A percentile compares a stretch with the other conserved stretches of the same genome.
phyloP scores from a whole-genome alignment of 92 coral and sea anemone species.

The Galaxea fascicularis region DNA sequence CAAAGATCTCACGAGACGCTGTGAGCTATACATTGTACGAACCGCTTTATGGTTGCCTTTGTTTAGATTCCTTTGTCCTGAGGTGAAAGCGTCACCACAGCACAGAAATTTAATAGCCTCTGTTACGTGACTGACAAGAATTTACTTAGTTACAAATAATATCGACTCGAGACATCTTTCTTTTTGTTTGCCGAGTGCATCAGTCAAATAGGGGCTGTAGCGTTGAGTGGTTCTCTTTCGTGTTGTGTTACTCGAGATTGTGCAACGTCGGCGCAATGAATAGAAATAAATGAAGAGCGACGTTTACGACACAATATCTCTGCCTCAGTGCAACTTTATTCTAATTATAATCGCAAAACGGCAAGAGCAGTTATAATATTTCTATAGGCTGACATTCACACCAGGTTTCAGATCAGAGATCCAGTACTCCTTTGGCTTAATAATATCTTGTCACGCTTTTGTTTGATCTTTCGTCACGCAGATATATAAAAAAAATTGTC shows the following conservation, averaged over 20 bases:
- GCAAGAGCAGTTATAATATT: slow-evolving; percentile 3
- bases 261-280: slow-evolving; percentile 18
- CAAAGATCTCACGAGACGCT: slow-evolving; percentile 51
- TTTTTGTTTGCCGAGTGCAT: background rate
- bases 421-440: background rate
- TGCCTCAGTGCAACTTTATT: background rate
- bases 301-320: background rate
- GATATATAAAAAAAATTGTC: background rate
- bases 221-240: background rate
- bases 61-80: slow-evolving; percentile 23
- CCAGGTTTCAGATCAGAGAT: background rate
- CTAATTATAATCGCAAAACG: background rate
- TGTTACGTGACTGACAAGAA: slow-evolving; percentile 38
- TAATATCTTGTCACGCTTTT: slow-evolving; percentile 25
- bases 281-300: background rate
- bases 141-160: background rate
- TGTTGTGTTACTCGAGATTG: slow-evolving; percentile 39
- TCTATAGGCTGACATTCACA: background rate
- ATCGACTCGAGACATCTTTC: background rate
- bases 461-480: slow-evolving; percentile 27
- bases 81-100: slow-evolving; percentile 36
- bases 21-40: slow-evolving; percentile 30
- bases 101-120: slow-evolving; percentile 12
- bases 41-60: background rate
- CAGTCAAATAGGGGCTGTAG: too few relatives aligned